Conservation (phyloP, 2,113 vertebrate species). For the Nematolebias whitei region DNA sequence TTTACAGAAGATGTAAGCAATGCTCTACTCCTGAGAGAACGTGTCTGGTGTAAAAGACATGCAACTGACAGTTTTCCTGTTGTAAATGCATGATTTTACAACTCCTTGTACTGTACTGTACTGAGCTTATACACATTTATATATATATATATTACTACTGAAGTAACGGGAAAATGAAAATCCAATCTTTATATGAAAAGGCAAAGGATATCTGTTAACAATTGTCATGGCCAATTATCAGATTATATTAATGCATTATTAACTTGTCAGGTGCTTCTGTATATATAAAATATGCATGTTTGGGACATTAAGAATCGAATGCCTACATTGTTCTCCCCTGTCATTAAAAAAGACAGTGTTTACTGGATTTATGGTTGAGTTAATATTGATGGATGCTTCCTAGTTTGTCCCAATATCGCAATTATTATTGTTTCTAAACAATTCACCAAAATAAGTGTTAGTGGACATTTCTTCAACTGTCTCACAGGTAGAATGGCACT, state of each 20-base stretch:
- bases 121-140: background rate
- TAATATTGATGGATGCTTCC: background rate
- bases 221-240: background rate
- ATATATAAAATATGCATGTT: slow-evolving; percentile 35
- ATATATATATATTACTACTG: too few relatives aligned
- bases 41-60: slow-evolving; percentile 4
- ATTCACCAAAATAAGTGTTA: background rate
- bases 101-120: background rate
- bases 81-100: background rate
- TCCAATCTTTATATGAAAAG: background rate
- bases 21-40: background rate
- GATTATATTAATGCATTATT: background rate
- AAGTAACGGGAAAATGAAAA: background rate
- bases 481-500: background rate
- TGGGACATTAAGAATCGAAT: slow-evolving; percentile 35
- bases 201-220: background rate
- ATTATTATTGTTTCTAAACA: background rate
- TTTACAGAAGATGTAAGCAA: background rate
- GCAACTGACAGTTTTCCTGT: slow-evolving; percentile 6
- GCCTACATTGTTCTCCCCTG: slow-evolving; percentile 1
- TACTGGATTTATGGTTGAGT: slow-evolving; percentile 25
- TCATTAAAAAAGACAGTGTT: slow-evolving; percentile 29
- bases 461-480: background rate
- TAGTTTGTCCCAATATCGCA: too few relatives aligned
- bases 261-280: slow-evolving; percentile 3